phyloP scores from a whole-genome alignment of 1,140 invertebrate genomes.

The Orius insidiosus region DNA sequence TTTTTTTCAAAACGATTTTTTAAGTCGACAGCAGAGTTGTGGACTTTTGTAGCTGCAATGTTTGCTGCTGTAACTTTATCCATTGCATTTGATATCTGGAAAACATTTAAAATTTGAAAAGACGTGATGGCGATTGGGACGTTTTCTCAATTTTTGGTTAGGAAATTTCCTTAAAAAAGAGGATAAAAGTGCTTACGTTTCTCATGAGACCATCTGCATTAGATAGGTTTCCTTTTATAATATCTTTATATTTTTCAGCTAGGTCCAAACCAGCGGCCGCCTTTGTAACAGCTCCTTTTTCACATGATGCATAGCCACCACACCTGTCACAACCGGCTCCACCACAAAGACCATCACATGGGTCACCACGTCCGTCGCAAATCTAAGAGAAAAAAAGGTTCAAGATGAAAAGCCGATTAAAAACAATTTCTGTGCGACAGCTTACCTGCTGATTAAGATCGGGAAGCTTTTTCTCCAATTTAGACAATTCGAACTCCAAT shows the following conservation, averaged over 20 bases:
- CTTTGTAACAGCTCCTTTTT: slow-evolving; percentile 69
- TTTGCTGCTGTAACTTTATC: slow-evolving; percentile 37
- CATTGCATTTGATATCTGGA: slow-evolving; percentile 27
- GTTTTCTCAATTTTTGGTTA: background rate
- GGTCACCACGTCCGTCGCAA: slow-evolving; percentile 70
- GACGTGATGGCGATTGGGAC: background rate
- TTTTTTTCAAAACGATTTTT: slow-evolving; percentile 37
- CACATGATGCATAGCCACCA: slow-evolving; percentile 69
- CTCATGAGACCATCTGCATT: slow-evolving; percentile 49
- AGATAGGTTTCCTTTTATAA: slow-evolving; percentile 63
- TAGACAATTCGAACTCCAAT: slow-evolving; percentile 43
- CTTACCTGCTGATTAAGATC: slow-evolving; percentile 55
- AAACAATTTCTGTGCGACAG: no score
- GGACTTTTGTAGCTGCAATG: slow-evolving; percentile 37
- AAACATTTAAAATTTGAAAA: no score
- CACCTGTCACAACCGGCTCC: slow-evolving; percentile 85
- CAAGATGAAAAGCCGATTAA: no score
- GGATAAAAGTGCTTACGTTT: slow-evolving; percentile 27
- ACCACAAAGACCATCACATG: slow-evolving; percentile 79
- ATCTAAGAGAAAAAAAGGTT: slow-evolving; percentile 41
- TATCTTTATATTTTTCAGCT: slow-evolving; percentile 62
- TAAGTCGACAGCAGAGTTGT: slow-evolving; percentile 33
- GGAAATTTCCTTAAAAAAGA: background rate
- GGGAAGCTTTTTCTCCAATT: slow-evolving; percentile 55
- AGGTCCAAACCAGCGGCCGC: slow-evolving; percentile 68